Evolutionary conservation across 2,113 vertebrate species (phyloP).

Genomic region (Cinclus mexicanus): DNA sequence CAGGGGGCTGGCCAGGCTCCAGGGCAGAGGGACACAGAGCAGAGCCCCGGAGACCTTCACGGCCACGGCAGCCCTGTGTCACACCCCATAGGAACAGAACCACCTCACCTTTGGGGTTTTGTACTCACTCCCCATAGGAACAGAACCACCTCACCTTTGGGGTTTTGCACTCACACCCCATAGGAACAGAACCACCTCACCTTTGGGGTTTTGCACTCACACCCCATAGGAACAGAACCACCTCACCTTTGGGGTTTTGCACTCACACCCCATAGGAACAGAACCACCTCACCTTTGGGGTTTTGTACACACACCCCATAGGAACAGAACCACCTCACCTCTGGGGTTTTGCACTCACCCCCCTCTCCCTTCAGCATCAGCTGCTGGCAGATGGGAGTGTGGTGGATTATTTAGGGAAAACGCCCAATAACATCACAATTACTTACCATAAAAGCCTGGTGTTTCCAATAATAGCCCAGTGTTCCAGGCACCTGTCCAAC

Average conservation of each 20-base stretch:
- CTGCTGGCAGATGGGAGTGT: neutral
- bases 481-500: constrained; percentile 55
- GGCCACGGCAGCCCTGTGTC: too few species aligned
- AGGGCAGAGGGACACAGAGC: neutral
- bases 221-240: neutral
- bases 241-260: too few species aligned
- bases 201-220: too few species aligned
- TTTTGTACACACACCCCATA: neutral
- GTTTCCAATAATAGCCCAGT: constrained; percentile 42
- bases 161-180: too few species aligned
- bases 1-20: neutral
- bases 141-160: neutral
- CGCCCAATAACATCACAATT: constrained; percentile 47
- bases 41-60: neutral
- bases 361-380: neutral
- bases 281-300: too few species aligned
- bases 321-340: neutral
- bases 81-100: neutral
- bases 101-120: too few species aligned
- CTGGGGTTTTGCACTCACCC: neutral
- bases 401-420: constrained; percentile 39
- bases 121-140: neutral
- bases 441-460: constrained; percentile 53
- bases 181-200: too few species aligned
- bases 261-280: too few species aligned